Evolutionary conservation across 2,113 vertebrate species (phyloP).

Genomic region (Tringa solitaria): DNA sequence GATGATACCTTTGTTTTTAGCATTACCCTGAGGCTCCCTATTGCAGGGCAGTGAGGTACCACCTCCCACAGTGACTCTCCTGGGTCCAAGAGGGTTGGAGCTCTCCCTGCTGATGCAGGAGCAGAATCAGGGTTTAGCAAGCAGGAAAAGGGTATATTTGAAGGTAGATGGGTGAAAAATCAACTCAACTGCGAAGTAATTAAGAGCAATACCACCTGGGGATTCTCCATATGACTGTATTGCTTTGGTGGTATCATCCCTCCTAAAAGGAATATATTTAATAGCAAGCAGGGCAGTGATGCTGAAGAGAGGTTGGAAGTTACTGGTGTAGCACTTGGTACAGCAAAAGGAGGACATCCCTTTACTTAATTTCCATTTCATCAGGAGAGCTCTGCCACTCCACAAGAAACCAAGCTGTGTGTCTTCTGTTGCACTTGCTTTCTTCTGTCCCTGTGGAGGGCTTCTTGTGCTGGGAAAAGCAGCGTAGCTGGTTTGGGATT

Average conservation of each 20-base stretch:
- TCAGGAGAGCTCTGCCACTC: background rate
- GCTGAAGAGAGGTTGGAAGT: background rate
- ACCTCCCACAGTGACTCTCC: background rate
- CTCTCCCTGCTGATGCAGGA: background rate
- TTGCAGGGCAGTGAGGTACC: background rate
- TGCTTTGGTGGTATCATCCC: background rate
- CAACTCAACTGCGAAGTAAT: background rate
- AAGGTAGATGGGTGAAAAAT: background rate
- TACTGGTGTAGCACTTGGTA: background rate
- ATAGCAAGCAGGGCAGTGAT: background rate
- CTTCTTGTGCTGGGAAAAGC: background rate
- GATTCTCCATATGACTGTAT: background rate
- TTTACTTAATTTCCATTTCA: background rate
- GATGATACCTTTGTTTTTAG: fast-evolving
- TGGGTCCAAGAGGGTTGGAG: background rate
- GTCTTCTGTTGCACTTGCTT: background rate
- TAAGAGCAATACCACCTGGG: background rate
- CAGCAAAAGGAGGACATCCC: background rate
- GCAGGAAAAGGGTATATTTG: background rate
- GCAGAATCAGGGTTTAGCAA: background rate
- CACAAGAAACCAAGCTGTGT: background rate
- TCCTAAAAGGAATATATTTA: background rate
- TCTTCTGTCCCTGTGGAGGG: background rate
- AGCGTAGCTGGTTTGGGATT: background rate
- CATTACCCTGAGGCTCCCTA: background rate